These are phyloP conservation scores for Rattus rattus DNA, from an alignment of 2,113 vertebrate genomes.

Conservation along the genomic window DNA sequence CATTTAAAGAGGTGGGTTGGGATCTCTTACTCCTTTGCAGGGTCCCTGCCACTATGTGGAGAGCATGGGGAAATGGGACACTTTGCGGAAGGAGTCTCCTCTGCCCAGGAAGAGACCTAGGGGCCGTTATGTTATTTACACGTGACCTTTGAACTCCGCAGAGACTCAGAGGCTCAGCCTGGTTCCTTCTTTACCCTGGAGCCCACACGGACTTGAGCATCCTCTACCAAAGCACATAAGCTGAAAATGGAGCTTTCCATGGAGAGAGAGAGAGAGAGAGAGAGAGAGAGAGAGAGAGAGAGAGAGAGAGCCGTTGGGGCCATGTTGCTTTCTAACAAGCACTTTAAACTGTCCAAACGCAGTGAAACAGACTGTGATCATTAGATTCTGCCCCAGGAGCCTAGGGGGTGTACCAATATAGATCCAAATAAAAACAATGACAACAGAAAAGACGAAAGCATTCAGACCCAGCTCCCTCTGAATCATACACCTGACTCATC, in stretches of 20 bases:
- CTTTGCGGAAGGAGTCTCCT: background rate
- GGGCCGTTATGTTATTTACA: background rate
- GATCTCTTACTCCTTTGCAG: constrained; percentile 21
- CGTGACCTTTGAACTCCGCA: background rate
- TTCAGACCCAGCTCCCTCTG: background rate
- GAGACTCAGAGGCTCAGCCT: background rate
- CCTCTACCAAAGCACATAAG: background rate
- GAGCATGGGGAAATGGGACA: background rate
- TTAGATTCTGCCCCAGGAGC: background rate
- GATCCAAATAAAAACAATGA: background rate
- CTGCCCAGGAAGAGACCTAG: background rate
- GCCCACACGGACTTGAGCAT: background rate
- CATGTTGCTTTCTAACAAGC: background rate
- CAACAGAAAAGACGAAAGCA: background rate
- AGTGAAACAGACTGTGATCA: background rate
- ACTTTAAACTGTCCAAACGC: background rate
- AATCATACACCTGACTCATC: background rate
- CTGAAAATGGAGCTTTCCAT: background rate
- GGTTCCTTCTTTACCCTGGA: background rate
- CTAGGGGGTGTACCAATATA: background rate
- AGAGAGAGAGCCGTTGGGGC: background rate
- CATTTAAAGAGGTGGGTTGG: background rate
- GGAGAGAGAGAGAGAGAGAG: background rate
- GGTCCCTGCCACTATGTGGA: background rate
- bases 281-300: background rate